Percentiles rank a stretch among this genome's conserved stretches.
phyloP scores from a whole-genome alignment of 2,113 vertebrate species.

The Aramus guarauna region DNA sequence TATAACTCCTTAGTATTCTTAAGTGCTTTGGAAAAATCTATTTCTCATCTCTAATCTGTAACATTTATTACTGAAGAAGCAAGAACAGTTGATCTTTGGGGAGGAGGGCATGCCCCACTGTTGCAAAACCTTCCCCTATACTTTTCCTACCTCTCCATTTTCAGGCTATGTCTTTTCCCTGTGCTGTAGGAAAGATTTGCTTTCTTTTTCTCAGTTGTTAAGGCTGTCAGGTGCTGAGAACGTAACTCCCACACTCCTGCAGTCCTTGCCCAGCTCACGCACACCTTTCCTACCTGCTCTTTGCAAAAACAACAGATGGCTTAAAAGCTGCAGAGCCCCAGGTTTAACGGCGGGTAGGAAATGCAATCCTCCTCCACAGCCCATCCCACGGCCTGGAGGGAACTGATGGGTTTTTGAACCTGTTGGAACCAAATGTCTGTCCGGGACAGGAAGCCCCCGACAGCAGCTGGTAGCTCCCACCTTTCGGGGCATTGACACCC shows the following conservation, averaged over 20 bases:
- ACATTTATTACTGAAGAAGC: not conserved
- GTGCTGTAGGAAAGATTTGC: not conserved
- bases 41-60: not conserved
- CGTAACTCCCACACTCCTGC: not conserved
- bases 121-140: not conserved
- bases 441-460: not conserved
- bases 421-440: not conserved
- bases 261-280: not conserved
- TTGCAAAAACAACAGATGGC: not conserved
- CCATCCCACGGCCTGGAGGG: too few relatives aligned
- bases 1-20: not conserved
- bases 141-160: not conserved
- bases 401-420: not conserved
- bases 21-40: not conserved
- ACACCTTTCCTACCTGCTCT: not conserved
- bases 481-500: rapidly evolving
- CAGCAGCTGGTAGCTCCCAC: not conserved
- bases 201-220: not conserved
- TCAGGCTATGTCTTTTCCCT: not conserved
- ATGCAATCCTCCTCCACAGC: not conserved
- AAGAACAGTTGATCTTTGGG: not conserved
- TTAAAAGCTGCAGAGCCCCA: rapidly evolving
- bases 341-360: not conserved
- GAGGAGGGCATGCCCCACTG: not conserved
- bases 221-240: not conserved